phyloP scores from a whole-genome alignment of 1,140 invertebrate species.

The Venturia canescens region DNA sequence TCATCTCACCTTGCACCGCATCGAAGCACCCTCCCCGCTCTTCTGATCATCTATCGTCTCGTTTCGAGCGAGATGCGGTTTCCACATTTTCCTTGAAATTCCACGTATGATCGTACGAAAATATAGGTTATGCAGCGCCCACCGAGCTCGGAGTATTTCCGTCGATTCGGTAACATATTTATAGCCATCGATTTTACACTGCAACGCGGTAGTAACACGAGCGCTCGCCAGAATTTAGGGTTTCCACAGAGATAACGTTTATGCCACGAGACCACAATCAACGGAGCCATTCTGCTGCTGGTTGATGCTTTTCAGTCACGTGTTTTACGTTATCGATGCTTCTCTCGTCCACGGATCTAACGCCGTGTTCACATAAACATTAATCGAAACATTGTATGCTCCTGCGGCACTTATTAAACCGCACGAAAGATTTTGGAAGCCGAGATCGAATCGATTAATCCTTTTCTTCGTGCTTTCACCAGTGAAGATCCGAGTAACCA shows the following conservation, averaged over 20 bases:
- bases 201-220: constrained; percentile 6
- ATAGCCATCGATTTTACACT: constrained; percentile 19
- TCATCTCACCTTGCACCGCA: background rate
- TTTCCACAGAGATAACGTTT: background rate
- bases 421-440: too few relatives aligned
- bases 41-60: background rate
- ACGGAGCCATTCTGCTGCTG: background rate
- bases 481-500: too few relatives aligned
- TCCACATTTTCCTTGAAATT: background rate
- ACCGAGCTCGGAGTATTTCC: background rate
- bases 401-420: too few relatives aligned
- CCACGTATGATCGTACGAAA: background rate
- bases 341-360: background rate
- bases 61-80: background rate
- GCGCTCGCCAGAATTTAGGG: constrained; percentile 9
- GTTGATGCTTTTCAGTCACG: constrained; percentile 7
- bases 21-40: background rate
- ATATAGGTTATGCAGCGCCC: background rate
- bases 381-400: too few relatives aligned
- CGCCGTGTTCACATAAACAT: too few relatives aligned
- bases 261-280: constrained; percentile 16
- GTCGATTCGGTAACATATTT: constrained; percentile 11
- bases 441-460: too few relatives aligned
- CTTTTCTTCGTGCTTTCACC: too few relatives aligned
- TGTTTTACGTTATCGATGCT: background rate